Evolutionary conservation across 2,113 vertebrate genomes (phyloP), one percentile per base, ranked within the genome.

Genomic region (Cyphomyrus plagiostoma): DNA sequence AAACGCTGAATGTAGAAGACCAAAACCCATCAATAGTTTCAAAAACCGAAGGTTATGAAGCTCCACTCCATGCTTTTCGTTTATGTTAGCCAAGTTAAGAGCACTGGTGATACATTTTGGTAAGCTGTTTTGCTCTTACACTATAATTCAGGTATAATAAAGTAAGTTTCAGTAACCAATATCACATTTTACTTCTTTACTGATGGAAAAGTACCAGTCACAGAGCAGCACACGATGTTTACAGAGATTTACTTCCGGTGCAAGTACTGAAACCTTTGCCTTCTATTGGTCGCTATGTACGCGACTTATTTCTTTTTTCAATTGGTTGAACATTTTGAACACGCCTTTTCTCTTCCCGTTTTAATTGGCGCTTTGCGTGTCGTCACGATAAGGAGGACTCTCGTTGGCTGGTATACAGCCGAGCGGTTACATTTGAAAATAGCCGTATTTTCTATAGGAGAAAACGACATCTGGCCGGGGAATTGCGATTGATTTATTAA

Each of bases 371-470:
- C 30, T 26, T 9, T 0, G 9, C 0, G 0, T 62, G 56, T 92
- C 89, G 91, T n/a, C 2, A 0, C 0, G 4, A 0, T n/a, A 88
- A 45, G 3, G 1, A 4, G 82, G 6, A 11, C 26, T 30, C 35
- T 93, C 0, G 95, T 94, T 96, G 95, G 96, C 26, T 93, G 13
- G 50, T 0, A 1, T 3, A 0, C 0, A 2, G 4, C 1, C 0
- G 19, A 2, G 89, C 92, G 89, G 48, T n/a, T 39, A 91, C 1
- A 92, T 96, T 96, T 95, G 93, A 96, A 96, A 95, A 93, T n/a
- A 42, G 26, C 53, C 35, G 6, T n/a, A 45, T 49, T 0, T 13
- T 49, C 42, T 13, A 2, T 19, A 7, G 9, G 42, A 49, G 1
- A 13, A 85, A 13, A 11, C 4, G 23, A 49, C 8, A 48, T 7